These are phyloP conservation scores for Chaunax sp. DNA, from an alignment of 2,797 vertebrate species.

Conservation along the genomic window DNA sequence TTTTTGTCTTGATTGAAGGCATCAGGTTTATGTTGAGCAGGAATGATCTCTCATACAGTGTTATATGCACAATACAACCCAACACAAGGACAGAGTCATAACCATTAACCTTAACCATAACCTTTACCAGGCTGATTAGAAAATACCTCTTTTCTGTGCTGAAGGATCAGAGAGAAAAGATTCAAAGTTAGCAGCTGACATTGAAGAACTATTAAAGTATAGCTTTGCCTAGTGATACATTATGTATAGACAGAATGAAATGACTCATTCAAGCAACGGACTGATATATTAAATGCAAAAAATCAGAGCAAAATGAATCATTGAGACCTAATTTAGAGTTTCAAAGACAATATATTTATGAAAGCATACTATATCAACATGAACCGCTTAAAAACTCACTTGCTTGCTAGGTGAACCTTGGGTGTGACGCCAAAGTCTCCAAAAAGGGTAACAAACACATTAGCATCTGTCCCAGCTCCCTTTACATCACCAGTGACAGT, in stretches of 20 bases:
- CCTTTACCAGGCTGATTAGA: constrained; percentile 56
- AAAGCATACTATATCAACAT: neutral
- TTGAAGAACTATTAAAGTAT: neutral
- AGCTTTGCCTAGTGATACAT: neutral
- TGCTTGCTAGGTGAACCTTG: constrained; percentile 97
- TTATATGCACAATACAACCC: constrained; percentile 82
- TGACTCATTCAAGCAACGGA: too few relatives aligned
- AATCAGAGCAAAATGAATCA: constrained; percentile 15
- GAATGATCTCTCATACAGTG: constrained; percentile 86
- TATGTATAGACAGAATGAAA: neutral
- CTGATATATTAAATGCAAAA: neutral
- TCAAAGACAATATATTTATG: neutral
- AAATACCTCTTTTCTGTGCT: constrained; percentile 97
- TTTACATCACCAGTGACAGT: constrained; percentile 93
- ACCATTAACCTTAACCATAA: constrained; percentile 18
- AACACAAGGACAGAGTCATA: constrained; percentile 70
- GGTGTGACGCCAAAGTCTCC: constrained; percentile 94
- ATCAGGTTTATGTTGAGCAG: constrained; percentile 57
- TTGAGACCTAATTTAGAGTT: neutral
- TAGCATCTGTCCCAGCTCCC: constrained; percentile 95
- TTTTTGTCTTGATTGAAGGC: constrained; percentile 6
- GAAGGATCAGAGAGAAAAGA: constrained; percentile 85
- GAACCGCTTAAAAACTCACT: constrained; percentile 85
- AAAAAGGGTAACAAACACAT: constrained; percentile 96
- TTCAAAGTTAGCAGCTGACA: constrained; percentile 55